Evolutionary conservation across 2,797 vertebrate genomes (phyloP), one percentile per base, ranked within the genome.

Genomic region (Sebastes matsubarae): DNA sequence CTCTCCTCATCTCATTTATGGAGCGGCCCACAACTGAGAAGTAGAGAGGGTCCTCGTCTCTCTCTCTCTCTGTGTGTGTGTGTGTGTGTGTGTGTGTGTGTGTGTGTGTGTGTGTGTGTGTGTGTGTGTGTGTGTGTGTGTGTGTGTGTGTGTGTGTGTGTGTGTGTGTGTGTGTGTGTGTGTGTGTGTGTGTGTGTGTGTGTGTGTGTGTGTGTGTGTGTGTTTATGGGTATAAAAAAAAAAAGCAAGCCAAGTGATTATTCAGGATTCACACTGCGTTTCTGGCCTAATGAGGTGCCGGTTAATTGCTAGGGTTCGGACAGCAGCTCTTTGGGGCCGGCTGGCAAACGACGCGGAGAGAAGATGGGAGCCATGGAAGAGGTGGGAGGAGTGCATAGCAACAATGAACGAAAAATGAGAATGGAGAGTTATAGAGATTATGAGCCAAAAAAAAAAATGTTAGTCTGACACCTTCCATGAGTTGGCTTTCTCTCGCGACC

Each of bases 201-300:
- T 25, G 25, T 25, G 29, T 25, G 25, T 25, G 25, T 25, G 25
- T 30, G 30, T 30, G 10, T 75, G 54, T 75, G 50, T 73, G 64
- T 68, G 36, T 72, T 67, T 61, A 12, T 64, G 70, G 73, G n/a
- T 73, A 18, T 85, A 5, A 66, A 58, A 54, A 72, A 38, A 63
- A 55, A 64, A 55, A 75, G 58, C 20, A 42, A 77, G 69, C 80
- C 63, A 63, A 77, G 81, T 86, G 84, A 91, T 90, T 92, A 92
- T 85, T 86, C 36, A 63, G 63, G 78, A 87, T 85, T 91, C 87
- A 88, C 81, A 83, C 84, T 69, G 82, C 3, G 82, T 90, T 89
- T 80, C 70, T 68, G 72, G 84, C 30, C 84, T 92, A 94, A 94
- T 91, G 87, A 92, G 86, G 82, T 82, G 79, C 83, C 34, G 34